A percentile compares a stretch with the other conserved stretches of the same genome.
Evolutionary conservation across 2,113 vertebrate species (phyloP).

Genomic region (Cettia cetti): DNA sequence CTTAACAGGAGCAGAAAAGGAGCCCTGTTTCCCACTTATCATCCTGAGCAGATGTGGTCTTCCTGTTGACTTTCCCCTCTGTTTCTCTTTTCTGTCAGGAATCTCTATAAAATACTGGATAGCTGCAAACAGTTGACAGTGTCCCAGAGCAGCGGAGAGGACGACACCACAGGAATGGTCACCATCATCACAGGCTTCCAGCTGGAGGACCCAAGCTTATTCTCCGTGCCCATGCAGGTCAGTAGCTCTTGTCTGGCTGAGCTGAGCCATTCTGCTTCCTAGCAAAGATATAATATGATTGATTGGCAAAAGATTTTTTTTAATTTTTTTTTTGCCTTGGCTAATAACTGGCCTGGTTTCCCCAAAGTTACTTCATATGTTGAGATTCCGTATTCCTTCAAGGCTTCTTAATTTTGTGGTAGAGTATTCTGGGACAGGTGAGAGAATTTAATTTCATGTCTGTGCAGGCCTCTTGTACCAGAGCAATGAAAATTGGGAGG

Average conservation of each 20-base stretch:
- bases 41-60: background rate
- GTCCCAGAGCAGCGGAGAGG: constrained; percentile 89
- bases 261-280: background rate
- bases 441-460: background rate
- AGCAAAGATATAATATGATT: too few species aligned
- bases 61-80: background rate
- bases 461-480: background rate
- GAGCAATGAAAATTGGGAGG: background rate
- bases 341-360: background rate
- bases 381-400: background rate
- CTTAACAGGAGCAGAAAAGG: background rate
- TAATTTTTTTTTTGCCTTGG: background rate
- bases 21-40: background rate
- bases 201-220: constrained; percentile 75
- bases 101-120: constrained; percentile 95
- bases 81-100: constrained; percentile 70
- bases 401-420: background rate
- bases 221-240: constrained; percentile 89
- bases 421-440: too few species aligned
- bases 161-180: constrained; percentile 94
- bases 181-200: constrained; percentile 88
- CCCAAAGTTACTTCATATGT: background rate
- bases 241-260: background rate
- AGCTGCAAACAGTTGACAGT: constrained; percentile 92
- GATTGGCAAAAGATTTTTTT: background rate